Evolutionary conservation across 2,113 vertebrate species (phyloP).

Genomic region (Gambusia affinis): DNA sequence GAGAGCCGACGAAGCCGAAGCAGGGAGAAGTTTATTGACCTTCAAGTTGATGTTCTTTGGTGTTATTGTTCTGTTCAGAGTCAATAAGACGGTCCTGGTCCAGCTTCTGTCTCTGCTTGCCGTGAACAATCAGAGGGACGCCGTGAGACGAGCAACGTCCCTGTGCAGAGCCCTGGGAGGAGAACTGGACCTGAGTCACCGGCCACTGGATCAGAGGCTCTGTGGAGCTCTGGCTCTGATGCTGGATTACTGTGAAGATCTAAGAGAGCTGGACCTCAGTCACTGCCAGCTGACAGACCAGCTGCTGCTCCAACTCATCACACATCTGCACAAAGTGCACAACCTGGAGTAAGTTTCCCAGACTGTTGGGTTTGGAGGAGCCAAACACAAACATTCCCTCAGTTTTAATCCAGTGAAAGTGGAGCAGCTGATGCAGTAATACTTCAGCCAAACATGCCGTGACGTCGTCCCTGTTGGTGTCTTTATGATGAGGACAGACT

Average conservation of each 20-base stretch:
- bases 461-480: background rate
- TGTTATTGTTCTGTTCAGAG: slow-evolving; percentile 8
- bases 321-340: slow-evolving; percentile 29
- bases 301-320: slow-evolving; percentile 18
- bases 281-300: slow-evolving; percentile 46
- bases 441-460: background rate
- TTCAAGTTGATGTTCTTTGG: background rate
- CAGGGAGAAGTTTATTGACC: background rate
- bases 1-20: background rate
- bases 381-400: background rate
- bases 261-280: slow-evolving; percentile 50
- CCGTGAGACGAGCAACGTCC: slow-evolving; percentile 14
- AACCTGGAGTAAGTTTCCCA: slow-evolving; percentile 41
- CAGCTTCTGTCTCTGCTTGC: slow-evolving; percentile 39
- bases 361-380: background rate
- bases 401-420: background rate
- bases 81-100: slow-evolving; percentile 30
- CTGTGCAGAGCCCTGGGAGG: slow-evolving; percentile 25
- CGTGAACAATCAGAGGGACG: slow-evolving; percentile 5
- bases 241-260: slow-evolving; percentile 31
- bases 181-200: slow-evolving; percentile 48
- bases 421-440: background rate
- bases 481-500: background rate
- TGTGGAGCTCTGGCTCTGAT: slow-evolving; percentile 23
- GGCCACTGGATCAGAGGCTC: background rate